Conservation (phyloP, 2,797 vertebrate species). For the Antrozous pallidus region DNA sequence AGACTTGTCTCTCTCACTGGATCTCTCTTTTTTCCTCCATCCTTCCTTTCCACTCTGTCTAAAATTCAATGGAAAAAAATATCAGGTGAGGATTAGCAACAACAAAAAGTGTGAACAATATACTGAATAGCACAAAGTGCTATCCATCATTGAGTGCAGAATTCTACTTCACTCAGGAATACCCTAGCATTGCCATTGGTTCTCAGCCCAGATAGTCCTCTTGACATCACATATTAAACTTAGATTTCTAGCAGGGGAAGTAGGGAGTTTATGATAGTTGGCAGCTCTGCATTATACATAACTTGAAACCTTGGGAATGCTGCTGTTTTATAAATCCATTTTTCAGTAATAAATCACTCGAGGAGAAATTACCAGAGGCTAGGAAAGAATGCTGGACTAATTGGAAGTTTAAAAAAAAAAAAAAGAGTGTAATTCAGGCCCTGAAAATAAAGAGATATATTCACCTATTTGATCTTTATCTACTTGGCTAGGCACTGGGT, state of each 20-base stretch:
- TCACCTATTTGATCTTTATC: not conserved
- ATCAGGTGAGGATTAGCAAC: too few relatives aligned
- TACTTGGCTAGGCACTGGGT: not conserved
- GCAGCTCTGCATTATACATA: not conserved
- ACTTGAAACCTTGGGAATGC: not conserved
- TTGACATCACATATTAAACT: not conserved
- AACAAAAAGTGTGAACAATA: not conserved
- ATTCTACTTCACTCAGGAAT: not conserved
- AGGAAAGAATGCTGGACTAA: not conserved
- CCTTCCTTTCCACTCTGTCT: too few relatives aligned
- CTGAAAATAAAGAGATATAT: not conserved
- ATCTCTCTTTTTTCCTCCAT: too few relatives aligned
- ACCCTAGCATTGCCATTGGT: not conserved
- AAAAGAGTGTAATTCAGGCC: not conserved
- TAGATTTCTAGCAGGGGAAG: not conserved
- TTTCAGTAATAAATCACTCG: not conserved
- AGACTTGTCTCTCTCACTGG: too few relatives aligned
- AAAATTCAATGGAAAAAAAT: too few relatives aligned
- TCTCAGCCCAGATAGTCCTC: not conserved
- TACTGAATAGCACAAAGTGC: not conserved
- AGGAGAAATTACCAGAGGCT: not conserved
- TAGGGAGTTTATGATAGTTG: not conserved
- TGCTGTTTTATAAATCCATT: not conserved
- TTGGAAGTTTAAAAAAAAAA: not conserved
- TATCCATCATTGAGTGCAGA: not conserved